Percentiles rank a stretch among this genome's conserved stretches.
phyloP scores from a whole-genome alignment of 1,140 invertebrate genomes.

The Papilio polytes region DNA sequence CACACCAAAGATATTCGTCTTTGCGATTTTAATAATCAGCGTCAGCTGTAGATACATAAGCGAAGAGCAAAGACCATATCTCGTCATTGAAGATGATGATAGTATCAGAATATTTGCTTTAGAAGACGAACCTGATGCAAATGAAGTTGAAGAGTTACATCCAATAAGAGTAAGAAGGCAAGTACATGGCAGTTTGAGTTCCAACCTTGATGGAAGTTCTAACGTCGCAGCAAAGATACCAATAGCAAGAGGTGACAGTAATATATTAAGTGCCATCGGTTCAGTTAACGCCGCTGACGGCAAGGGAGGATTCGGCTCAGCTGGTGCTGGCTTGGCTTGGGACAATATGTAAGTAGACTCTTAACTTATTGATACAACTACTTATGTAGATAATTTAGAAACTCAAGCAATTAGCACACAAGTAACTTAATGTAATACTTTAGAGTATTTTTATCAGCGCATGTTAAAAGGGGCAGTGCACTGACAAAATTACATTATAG shows the following conservation, averaged over 20 bases:
- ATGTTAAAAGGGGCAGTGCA: too few relatives aligned
- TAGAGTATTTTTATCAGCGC: too few relatives aligned
- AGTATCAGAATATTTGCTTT: conserved; percentile 1
- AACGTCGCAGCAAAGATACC: conserved; percentile 55
- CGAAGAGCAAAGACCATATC: conserved; percentile 1
- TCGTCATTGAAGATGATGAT: conserved; percentile 18
- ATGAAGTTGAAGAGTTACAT: conserved; percentile 35
- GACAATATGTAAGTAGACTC: conserved; percentile 58
- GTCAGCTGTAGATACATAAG: conserved; percentile 7
- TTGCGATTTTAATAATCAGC: neutral
- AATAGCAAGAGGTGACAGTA: conserved; percentile 51
- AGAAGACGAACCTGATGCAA: conserved; percentile 38
- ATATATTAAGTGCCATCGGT: conserved; percentile 55
- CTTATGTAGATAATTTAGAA: neutral
- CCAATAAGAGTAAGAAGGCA: conserved; percentile 48
- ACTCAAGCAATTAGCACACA: neutral
- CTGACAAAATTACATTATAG: too few relatives aligned
- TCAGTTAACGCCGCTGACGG: conserved; percentile 41
- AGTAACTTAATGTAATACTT: too few relatives aligned
- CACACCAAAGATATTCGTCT: conserved; percentile 38
- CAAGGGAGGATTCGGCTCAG: conserved; percentile 45
- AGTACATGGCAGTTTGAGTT: conserved; percentile 47
- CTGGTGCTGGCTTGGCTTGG: conserved; percentile 52
- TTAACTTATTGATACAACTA: neutral
- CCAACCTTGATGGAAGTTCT: conserved; percentile 54